Evolutionary conservation across 2,113 vertebrate genomes (phyloP).

Genomic region (Rousettus leschenaultii): DNA sequence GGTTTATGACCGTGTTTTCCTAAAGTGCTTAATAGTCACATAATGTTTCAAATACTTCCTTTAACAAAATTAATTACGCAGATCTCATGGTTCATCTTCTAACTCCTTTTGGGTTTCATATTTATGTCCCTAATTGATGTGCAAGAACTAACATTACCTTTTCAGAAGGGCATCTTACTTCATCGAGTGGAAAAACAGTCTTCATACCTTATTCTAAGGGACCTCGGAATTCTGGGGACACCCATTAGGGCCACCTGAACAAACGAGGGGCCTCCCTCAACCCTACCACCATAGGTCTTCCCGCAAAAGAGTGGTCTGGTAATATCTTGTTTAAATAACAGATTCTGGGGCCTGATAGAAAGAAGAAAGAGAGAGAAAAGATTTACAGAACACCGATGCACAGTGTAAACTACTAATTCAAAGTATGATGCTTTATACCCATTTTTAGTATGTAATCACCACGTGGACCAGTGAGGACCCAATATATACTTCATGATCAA

Average conservation of each 20-base stretch:
- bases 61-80: constrained; percentile 5
- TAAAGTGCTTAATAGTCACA: not conserved
- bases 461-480: not conserved
- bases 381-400: not conserved
- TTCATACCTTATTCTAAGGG: not conserved
- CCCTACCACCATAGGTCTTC: not conserved
- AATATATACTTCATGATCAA: not conserved
- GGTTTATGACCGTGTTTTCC: not conserved
- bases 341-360: not conserved
- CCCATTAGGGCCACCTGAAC: not conserved
- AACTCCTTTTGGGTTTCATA: not conserved
- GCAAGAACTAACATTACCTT: not conserved
- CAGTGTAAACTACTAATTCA: not conserved
- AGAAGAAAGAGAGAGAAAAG: not conserved
- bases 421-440: not conserved
- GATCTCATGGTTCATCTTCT: not conserved
- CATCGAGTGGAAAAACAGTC: not conserved
- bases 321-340: not conserved
- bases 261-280: not conserved
- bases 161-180: not conserved
- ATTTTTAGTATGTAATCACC: not conserved
- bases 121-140: not conserved
- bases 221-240: not conserved
- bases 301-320: not conserved
- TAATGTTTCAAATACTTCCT: not conserved